Evolutionary conservation across 2,888 invertebrate genomes (phyloP).

Genomic region (Caenorhabditis sp.): DNA sequence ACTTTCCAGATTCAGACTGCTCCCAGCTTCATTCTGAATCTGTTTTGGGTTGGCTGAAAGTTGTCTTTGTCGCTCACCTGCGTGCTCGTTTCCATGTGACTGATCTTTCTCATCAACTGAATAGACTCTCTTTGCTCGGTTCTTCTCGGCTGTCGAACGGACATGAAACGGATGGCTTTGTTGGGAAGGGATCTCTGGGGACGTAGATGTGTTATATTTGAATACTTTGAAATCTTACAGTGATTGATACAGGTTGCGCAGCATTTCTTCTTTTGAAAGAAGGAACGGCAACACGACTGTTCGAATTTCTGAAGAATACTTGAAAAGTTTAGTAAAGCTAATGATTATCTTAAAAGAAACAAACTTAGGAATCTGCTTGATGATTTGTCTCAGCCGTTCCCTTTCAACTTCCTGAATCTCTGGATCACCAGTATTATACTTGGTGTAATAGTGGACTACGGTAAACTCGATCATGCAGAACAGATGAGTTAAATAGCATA

Average conservation of each 20-base stretch:
- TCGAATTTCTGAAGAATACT: slow-evolving; percentile 13
- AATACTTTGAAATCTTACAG: slow-evolving; percentile 14
- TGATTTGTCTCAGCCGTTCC: slow-evolving; percentile 66
- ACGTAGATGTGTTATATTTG: too few relatives aligned
- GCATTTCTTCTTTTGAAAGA: slow-evolving; percentile 32
- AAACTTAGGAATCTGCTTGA: slow-evolving; percentile 67
- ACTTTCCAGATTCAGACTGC: slow-evolving; percentile 56
- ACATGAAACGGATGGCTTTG: slow-evolving; percentile 48
- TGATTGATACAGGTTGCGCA: slow-evolving; percentile 16
- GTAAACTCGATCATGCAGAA: slow-evolving; percentile 93
- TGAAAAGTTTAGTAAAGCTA: not conserved
- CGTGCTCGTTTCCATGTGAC: slow-evolving; percentile 36
- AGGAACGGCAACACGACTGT: slow-evolving; percentile 13
- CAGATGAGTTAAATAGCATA: slow-evolving; percentile 94
- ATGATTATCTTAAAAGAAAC: too few relatives aligned
- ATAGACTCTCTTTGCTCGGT: slow-evolving; percentile 20
- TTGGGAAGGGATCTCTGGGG: slow-evolving; percentile 33
- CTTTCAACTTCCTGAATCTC: slow-evolving; percentile 69
- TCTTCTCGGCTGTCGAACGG: slow-evolving; percentile 36
- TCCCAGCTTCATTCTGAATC: slow-evolving; percentile 13
- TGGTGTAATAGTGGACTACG: slow-evolving; percentile 94
- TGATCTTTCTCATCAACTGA: slow-evolving; percentile 49
- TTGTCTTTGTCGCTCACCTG: not conserved
- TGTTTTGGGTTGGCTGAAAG: too few relatives aligned
- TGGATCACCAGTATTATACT: slow-evolving; percentile 75